phyloP scores from a whole-genome alignment of 2,113 vertebrate species.

The Condylura cristata region DNA sequence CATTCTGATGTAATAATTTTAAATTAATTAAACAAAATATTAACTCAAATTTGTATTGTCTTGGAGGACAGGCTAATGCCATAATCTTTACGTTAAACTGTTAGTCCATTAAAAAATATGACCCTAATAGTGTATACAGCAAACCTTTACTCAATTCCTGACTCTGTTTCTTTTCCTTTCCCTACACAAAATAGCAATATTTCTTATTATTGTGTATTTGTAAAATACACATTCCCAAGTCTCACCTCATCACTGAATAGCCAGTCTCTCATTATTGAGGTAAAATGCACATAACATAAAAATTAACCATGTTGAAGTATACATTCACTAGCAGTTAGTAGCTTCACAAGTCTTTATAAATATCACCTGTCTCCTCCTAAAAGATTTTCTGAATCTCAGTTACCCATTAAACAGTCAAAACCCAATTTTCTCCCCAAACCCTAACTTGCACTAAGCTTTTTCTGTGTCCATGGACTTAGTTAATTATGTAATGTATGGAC shows the following conservation, averaged over 20 bases:
- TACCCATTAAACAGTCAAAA: not conserved
- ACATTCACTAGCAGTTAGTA: not conserved
- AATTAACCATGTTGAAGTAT: not conserved
- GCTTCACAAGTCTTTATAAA: not conserved
- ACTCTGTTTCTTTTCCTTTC: not conserved
- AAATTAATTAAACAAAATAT: not conserved
- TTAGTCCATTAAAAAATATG: not conserved
- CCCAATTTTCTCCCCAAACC: not conserved
- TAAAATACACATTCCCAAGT: not conserved
- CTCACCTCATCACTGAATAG: not conserved
- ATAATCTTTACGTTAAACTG: not conserved
- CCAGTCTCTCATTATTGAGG: not conserved
- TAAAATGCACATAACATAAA: constrained; percentile 19
- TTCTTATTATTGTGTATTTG: not conserved
- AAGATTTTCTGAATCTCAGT: not conserved
- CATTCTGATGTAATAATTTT: not conserved
- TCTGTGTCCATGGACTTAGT: not conserved
- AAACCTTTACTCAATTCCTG: not conserved
- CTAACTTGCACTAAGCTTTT: not conserved
- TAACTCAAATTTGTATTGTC: not conserved
- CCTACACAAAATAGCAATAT: not conserved
- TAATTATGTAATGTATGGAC: not conserved
- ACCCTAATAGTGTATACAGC: not conserved
- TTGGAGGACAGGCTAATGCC: not conserved
- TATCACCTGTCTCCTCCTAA: not conserved